Evolutionary conservation across 92 coral and sea anemone species (phyloP).

Genomic region (Phenganax stokvisi): DNA sequence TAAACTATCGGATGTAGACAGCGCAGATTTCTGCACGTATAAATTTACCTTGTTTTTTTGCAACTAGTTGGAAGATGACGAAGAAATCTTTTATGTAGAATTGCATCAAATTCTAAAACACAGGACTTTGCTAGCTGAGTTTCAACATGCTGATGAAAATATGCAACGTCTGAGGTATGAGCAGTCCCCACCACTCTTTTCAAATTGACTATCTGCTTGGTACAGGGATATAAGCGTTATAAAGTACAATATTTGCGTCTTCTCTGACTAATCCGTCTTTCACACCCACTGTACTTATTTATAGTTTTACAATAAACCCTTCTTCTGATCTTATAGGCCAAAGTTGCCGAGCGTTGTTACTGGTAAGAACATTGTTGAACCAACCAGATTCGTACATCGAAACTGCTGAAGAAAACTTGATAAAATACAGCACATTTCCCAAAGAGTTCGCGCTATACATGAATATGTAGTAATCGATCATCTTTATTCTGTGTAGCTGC

Average conservation of each 20-base stretch:
- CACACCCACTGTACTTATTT: background rate
- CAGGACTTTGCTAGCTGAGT: conserved; percentile 68
- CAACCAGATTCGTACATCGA: background rate
- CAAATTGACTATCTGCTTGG: background rate
- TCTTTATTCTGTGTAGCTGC: conserved; percentile 51
- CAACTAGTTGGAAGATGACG: conserved; percentile 65
- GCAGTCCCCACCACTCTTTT: background rate
- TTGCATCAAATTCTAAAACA: conserved; percentile 73
- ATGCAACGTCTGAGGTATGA: conserved; percentile 77
- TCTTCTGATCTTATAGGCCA: conserved; percentile 11
- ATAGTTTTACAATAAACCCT: background rate
- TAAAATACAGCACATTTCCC: background rate
- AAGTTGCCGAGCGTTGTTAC: conserved; percentile 35
- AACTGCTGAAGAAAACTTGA: background rate
- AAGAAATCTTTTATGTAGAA: conserved; percentile 69
- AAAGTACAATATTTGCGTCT: too few relatives aligned
- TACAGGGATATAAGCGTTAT: too few relatives aligned
- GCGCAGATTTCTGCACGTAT: background rate
- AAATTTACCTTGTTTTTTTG: conserved; percentile 4
- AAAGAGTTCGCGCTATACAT: background rate
- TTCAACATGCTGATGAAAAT: conserved; percentile 77
- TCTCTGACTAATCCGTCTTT: background rate
- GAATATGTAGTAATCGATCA: background rate
- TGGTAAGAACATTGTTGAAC: conserved; percentile 17
- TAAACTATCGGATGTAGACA: background rate